Evolutionary conservation across 2,113 vertebrate species (phyloP).

Genomic region (Ictalurus punctatus): DNA sequence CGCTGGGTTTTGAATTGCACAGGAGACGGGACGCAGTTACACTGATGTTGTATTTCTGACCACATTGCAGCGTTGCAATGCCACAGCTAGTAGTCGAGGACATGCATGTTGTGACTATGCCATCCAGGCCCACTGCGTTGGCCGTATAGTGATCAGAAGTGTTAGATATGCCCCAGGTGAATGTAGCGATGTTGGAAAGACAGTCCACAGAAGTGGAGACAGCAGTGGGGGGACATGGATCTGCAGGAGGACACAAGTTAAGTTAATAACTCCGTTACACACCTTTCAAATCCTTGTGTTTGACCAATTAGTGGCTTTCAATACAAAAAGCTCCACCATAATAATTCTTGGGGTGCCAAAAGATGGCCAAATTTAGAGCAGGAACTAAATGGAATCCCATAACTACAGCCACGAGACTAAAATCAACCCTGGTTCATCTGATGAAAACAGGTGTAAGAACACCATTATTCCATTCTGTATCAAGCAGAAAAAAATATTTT

Average conservation of each 20-base stretch:
- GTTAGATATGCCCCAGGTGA: constrained; percentile 63
- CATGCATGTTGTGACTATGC: constrained; percentile 60
- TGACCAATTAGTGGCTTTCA: background rate
- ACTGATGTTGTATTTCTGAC: constrained; percentile 64
- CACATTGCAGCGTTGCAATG: constrained; percentile 66
- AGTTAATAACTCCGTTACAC: background rate
- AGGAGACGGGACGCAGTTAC: constrained; percentile 63
- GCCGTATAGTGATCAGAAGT: constrained; percentile 65
- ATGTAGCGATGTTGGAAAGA: constrained; percentile 65
- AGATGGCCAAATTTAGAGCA: background rate
- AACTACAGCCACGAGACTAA: background rate
- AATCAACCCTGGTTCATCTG: background rate
- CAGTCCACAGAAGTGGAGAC: constrained; percentile 68
- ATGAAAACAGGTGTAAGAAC: background rate
- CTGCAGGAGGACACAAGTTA: constrained; percentile 50
- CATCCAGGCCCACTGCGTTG: constrained; percentile 51
- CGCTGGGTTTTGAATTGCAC: constrained; percentile 69
- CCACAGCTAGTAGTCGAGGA: constrained; percentile 65
- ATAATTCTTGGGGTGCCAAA: background rate
- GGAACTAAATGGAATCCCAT: background rate
- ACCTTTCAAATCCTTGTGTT: background rate
- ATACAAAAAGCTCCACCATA: background rate
- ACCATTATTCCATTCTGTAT: background rate
- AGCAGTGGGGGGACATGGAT: constrained; percentile 64
- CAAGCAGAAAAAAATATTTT: background rate